These are phyloP conservation scores for Drosophila sturtevanti DNA, from an alignment of 1,140 invertebrate species.

Conservation along the genomic window DNA sequence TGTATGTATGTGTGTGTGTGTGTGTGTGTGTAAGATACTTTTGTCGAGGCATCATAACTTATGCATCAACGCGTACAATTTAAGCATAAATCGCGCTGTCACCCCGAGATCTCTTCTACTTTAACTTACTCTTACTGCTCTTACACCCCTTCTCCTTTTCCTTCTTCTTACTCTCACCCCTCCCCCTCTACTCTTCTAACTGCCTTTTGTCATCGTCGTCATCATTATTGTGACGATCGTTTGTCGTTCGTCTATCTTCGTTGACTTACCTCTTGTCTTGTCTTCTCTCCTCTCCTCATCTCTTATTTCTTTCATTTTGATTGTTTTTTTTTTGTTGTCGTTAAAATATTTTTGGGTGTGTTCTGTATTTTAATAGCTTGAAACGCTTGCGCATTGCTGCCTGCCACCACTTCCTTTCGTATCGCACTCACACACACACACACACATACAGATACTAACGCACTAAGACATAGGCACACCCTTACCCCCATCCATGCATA, in stretches of 20 bases:
- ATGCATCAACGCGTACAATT: slow-evolving; percentile 79
- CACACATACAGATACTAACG: slow-evolving; percentile 5
- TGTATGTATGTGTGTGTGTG: neutral
- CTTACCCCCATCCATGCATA: slow-evolving; percentile 6
- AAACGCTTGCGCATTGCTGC: slow-evolving; percentile 66
- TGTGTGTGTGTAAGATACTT: slow-evolving; percentile 56
- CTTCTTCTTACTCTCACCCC: neutral
- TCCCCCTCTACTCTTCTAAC: neutral
- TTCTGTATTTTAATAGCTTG: slow-evolving; percentile 79
- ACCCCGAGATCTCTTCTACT: slow-evolving; percentile 32
- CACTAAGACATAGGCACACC: slow-evolving; percentile 13
- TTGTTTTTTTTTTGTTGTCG: slow-evolving; percentile 51
- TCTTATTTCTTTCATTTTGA: slow-evolving; percentile 34
- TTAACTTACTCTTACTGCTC: too few species aligned
- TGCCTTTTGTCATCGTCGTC: slow-evolving; percentile 63
- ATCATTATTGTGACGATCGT: slow-evolving; percentile 18
- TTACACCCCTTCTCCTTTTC: neutral
- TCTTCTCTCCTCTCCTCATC: neutral
- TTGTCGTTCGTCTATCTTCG: slow-evolving; percentile 22
- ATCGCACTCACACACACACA: slow-evolving; percentile 38
- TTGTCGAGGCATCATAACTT: slow-evolving; percentile 56
- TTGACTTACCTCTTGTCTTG: neutral
- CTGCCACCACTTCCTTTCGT: slow-evolving; percentile 75
- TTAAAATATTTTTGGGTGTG: slow-evolving; percentile 81
- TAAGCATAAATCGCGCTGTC: slow-evolving; percentile 76